phyloP scores from a whole-genome alignment of 2,797 vertebrate species.

The Lophotriccus pileatus region DNA sequence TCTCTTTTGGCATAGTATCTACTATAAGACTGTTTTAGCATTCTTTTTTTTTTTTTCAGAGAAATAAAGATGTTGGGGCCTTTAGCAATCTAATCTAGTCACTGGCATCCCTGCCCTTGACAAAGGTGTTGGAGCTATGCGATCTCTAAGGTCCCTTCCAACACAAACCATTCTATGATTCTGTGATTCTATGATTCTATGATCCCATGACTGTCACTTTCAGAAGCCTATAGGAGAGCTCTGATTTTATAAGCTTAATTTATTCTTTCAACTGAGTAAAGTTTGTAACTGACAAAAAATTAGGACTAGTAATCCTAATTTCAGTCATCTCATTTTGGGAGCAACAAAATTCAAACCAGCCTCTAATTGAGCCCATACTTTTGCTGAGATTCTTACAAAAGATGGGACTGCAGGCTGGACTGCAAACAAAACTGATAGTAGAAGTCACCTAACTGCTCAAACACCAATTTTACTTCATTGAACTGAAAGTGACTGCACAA shows the following conservation, averaged over 20 bases:
- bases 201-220: neutral
- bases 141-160: neutral
- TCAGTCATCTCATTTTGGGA: neutral
- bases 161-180: neutral
- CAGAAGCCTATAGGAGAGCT: neutral
- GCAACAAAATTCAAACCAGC: neutral
- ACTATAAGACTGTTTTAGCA: conserved; percentile 19
- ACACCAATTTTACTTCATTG: neutral
- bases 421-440: neutral
- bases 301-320: neutral
- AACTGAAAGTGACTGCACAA: neutral
- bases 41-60: neutral
- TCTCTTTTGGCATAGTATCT: conserved; percentile 20
- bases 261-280: conserved; percentile 29
- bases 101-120: neutral
- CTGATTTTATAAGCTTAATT: conserved; percentile 21
- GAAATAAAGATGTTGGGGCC: neutral
- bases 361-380: neutral
- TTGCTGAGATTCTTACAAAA: neutral
- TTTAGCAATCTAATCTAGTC: neutral
- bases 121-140: neutral
- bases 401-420: neutral
- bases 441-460: neutral
- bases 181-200: neutral
- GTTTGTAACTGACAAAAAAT: conserved; percentile 41